Evolutionary conservation across 2,797 vertebrate species (phyloP).

Genomic region (Huso huso): DNA sequence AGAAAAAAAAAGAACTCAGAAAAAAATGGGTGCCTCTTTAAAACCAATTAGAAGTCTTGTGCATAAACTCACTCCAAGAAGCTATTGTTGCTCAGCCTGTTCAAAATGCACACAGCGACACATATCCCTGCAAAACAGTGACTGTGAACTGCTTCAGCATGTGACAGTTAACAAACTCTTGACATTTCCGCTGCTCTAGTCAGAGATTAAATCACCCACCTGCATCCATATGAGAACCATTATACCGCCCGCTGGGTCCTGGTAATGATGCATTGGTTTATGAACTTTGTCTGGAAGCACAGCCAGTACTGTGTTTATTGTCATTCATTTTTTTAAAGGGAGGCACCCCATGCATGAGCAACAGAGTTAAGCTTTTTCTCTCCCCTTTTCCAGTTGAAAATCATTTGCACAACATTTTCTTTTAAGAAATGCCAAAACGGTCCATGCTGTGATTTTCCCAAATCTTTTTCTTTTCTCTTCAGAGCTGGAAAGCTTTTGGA

Average conservation of each 20-base stretch:
- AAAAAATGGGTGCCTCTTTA: too few species aligned
- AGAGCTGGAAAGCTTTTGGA: not conserved
- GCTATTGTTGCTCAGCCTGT: too few species aligned
- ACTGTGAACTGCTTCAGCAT: not conserved
- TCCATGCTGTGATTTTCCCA: too few species aligned
- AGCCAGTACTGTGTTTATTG: not conserved
- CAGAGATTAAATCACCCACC: not conserved
- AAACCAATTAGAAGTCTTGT: too few species aligned
- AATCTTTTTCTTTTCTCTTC: not conserved
- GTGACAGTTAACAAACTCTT: not conserved
- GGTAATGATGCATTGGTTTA: not conserved
- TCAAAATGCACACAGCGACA: not conserved
- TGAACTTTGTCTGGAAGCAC: not conserved
- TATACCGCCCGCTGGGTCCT: not conserved
- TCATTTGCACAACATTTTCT: not conserved
- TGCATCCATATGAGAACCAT: not conserved
- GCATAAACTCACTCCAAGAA: too few species aligned
- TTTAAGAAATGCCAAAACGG: not conserved
- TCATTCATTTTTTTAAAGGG: not conserved
- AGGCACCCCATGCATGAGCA: not conserved
- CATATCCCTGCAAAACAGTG: not conserved
- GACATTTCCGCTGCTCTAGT: not conserved
- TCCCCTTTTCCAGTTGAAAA: not conserved
- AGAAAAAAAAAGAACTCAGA: too few species aligned
- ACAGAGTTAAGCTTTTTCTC: not conserved